Conservation (phyloP, 2,888 invertebrate genomes). For the Caenorhabditis wallacei region DNA sequence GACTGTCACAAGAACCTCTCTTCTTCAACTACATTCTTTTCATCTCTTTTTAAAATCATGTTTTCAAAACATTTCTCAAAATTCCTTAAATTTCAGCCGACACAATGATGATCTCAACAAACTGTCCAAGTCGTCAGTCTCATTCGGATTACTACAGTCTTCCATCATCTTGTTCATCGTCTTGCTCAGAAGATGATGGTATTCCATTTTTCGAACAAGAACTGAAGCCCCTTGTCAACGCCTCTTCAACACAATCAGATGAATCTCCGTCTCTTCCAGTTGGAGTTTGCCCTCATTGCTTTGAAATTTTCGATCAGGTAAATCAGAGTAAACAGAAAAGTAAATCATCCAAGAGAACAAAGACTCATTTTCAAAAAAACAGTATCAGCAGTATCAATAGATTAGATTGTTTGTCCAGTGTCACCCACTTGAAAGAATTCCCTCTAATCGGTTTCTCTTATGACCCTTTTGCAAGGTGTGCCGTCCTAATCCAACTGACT, state of each 20-base stretch:
- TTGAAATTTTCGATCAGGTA: conserved; percentile 66
- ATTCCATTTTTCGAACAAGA: conserved; percentile 5
- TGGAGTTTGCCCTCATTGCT: conserved; percentile 68
- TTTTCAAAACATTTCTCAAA: not conserved
- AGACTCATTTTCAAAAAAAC: conserved; percentile 13
- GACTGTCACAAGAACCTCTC: too few relatives aligned
- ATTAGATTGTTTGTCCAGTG: conserved; percentile 36
- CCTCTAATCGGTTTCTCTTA: conserved; percentile 37
- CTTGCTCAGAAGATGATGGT: conserved; percentile 50
- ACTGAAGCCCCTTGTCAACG: conserved; percentile 2
- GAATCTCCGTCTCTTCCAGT: conserved; percentile 40
- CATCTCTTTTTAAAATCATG: not conserved
- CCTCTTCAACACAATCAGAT: conserved; percentile 13
- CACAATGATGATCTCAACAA: conserved; percentile 20
- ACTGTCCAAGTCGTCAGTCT: conserved; percentile 56
- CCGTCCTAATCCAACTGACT: conserved; percentile 27
- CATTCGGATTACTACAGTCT: conserved; percentile 65
- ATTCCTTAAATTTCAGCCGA: conserved; percentile 1
- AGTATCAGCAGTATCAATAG: conserved; percentile 39
- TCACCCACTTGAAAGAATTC: conserved; percentile 49
- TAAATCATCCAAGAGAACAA: conserved; percentile 42
- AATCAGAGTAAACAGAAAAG: conserved; percentile 9
- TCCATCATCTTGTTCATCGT: conserved; percentile 51
- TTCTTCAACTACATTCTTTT: not conserved
- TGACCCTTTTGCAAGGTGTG: conserved; percentile 28